Evolutionary conservation across 2,888 invertebrate species (phyloP).

Genomic region (Fabriciana adippe): DNA sequence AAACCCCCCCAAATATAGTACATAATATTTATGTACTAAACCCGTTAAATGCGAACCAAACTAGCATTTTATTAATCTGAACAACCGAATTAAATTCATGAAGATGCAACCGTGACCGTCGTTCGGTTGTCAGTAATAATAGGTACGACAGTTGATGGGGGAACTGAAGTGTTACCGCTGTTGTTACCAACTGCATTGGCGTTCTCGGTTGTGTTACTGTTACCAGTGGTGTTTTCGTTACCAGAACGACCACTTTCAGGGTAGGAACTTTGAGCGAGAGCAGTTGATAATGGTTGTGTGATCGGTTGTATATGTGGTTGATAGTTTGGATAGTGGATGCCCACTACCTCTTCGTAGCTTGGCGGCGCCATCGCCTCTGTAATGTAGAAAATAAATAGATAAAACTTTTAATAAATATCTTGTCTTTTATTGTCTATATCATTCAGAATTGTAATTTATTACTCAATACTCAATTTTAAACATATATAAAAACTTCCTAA

Average conservation of each 20-base stretch:
- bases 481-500: too few species aligned
- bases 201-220: constrained; percentile 33
- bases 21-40: constrained; percentile 5
- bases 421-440: background rate
- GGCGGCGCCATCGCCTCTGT: constrained; percentile 76
- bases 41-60: constrained; percentile 26
- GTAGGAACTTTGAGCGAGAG: constrained; percentile 53
- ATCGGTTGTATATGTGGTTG: constrained; percentile 60
- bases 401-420: background rate
- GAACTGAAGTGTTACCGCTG: constrained; percentile 5
- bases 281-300: constrained; percentile 63
- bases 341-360: constrained; percentile 77
- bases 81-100: constrained; percentile 45
- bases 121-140: constrained; percentile 50
- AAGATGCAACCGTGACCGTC: constrained; percentile 49
- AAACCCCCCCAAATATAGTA: constrained; percentile 2
- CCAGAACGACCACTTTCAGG: constrained; percentile 23
- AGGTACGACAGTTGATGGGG: constrained; percentile 48
- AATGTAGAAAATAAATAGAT: constrained; percentile 44
- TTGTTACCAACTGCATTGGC: background rate
- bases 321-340: constrained; percentile 68
- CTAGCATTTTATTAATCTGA: constrained; percentile 31
- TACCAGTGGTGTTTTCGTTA: constrained; percentile 32
- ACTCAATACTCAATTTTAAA: too few species aligned
- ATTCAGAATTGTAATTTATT: too few species aligned